These are phyloP conservation scores for Acronicta leporina DNA, from an alignment of 2,888 invertebrate genomes.

Conservation along the genomic window DNA sequence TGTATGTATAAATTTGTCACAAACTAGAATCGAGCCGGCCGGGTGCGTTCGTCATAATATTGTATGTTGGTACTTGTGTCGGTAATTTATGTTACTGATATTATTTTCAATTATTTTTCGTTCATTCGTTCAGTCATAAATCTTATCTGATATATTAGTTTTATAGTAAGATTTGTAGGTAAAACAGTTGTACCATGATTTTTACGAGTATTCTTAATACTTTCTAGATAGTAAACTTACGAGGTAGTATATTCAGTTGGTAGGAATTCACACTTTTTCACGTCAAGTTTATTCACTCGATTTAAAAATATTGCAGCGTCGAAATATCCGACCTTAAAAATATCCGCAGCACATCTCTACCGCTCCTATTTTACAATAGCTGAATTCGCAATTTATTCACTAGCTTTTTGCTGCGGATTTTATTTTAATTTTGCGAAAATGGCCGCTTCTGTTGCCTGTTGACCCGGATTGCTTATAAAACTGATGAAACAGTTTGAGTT, in stretches of 20 bases:
- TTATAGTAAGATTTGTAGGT: constrained; percentile 14
- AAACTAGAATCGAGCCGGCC: too few relatives aligned
- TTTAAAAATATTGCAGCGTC: constrained; percentile 5
- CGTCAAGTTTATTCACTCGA: too few relatives aligned
- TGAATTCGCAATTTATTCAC: constrained; percentile 54
- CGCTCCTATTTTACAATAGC: constrained; percentile 39
- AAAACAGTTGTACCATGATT: constrained; percentile 28
- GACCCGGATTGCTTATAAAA: constrained; percentile 40
- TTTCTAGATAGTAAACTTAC: constrained; percentile 19
- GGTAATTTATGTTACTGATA: constrained; percentile 2
- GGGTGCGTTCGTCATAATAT: too few relatives aligned
- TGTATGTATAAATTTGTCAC: too few relatives aligned
- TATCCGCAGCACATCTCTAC: constrained; percentile 5
- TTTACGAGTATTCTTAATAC: constrained; percentile 36
- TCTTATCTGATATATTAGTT: constrained; percentile 24
- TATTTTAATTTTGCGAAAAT: constrained; percentile 49
- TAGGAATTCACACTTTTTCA: too few relatives aligned
- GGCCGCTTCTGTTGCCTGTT: constrained; percentile 35
- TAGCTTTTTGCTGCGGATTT: constrained; percentile 38
- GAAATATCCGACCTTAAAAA: not conserved
- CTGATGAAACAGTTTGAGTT: constrained; percentile 10
- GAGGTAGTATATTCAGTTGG: not conserved
- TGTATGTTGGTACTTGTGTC: not conserved
- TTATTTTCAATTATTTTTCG: constrained; percentile 9
- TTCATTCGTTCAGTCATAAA: constrained; percentile 17